Conservation (phyloP, 2,113 vertebrate species). For the Tricholaema leucomelas region DNA sequence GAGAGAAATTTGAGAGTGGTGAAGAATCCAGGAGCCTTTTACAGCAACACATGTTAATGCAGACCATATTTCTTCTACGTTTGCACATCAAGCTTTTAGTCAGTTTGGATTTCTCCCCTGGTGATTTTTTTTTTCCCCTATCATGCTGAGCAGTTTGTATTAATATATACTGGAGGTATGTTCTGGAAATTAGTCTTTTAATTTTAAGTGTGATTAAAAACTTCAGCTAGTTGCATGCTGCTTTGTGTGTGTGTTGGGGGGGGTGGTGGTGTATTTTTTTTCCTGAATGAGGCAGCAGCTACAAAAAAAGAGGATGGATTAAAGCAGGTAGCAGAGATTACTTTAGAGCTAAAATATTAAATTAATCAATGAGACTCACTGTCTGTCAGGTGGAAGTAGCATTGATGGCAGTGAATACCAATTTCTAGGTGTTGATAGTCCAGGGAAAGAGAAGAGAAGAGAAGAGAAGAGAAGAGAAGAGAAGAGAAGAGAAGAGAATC, state of each 20-base stretch:
- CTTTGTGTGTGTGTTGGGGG: neutral
- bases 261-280: too few species aligned
- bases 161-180: neutral
- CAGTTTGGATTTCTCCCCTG: neutral
- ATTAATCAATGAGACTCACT: neutral
- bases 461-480: too few species aligned
- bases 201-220: constrained; percentile 6
- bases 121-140: neutral
- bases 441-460: too few species aligned
- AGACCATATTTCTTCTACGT: neutral
- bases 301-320: neutral
- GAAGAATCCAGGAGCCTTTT: neutral
- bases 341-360: neutral
- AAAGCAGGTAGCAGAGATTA: neutral
- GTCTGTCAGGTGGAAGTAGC: neutral
- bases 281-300: neutral
- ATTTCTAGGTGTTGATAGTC: neutral
- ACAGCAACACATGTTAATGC: neutral
- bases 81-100: neutral
- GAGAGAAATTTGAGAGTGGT: neutral
- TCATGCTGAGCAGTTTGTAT: neutral
- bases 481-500: too few species aligned
- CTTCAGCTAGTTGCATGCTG: neutral
- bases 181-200: neutral
- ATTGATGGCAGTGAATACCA: neutral